Conservation (phyloP, 1,140 invertebrate genomes). For the Aphis craccivora region DNA sequence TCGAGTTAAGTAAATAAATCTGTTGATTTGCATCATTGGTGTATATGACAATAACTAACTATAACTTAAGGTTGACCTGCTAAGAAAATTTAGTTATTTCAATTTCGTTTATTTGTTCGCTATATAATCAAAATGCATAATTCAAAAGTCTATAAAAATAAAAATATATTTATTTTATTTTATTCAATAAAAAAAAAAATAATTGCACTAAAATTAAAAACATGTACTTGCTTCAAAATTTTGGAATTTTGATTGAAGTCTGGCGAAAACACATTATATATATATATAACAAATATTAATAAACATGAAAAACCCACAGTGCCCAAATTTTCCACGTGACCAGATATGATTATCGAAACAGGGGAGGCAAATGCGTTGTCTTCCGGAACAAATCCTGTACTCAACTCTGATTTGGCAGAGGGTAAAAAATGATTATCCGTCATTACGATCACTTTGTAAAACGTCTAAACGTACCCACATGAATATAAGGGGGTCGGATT, state of each 20-base stretch:
- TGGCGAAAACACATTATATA: too few species aligned
- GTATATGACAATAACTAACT: not conserved
- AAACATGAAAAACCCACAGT: not conserved
- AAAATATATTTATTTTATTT: not conserved
- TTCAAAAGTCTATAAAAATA: not conserved
- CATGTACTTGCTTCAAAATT: not conserved
- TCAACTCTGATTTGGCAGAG: slow-evolving; percentile 24
- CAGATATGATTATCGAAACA: not conserved
- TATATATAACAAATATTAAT: not conserved
- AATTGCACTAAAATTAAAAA: not conserved
- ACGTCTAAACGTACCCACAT: slow-evolving; percentile 47
- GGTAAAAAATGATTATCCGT: slow-evolving; percentile 56
- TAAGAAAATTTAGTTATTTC: not conserved
- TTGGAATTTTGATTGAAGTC: not conserved
- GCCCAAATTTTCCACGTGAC: slow-evolving; percentile 48
- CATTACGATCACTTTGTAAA: slow-evolving; percentile 57
- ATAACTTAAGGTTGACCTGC: too few species aligned
- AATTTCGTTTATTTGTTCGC: not conserved
- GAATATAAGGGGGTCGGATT: slow-evolving; percentile 28
- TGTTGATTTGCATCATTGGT: not conserved
- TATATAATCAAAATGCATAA: not conserved
- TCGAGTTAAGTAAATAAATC: not conserved
- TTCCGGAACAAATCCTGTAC: slow-evolving; percentile 54
- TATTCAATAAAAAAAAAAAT: not conserved
- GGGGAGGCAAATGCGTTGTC: slow-evolving; percentile 25